These are phyloP conservation scores for Suillia variegata DNA, from an alignment of 2,888 invertebrate species.

Conservation along the genomic window DNA sequence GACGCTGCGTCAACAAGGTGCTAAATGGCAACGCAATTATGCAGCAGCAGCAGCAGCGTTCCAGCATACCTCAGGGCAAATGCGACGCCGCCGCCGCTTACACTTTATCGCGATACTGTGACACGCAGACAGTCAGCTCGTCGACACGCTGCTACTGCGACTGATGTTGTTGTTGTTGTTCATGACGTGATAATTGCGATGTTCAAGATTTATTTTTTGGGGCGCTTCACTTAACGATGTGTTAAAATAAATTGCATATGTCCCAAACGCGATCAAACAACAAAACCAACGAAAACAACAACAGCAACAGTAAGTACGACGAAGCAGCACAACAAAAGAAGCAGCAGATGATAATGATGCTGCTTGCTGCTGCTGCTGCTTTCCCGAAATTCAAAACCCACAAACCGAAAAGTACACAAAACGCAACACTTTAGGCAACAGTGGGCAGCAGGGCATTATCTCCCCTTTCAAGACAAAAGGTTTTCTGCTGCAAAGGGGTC, in stretches of 20 bases:
- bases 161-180: slow-evolving; percentile 4
- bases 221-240: slow-evolving; percentile 55
- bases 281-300: not conserved
- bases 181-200: slow-evolving; percentile 58
- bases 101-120: not conserved
- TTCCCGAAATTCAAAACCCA: too few relatives aligned
- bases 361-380: too few relatives aligned
- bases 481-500: too few relatives aligned
- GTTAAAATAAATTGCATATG: slow-evolving; percentile 58
- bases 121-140: not conserved
- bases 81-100: not conserved
- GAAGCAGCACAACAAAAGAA: too few relatives aligned
- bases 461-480: too few relatives aligned
- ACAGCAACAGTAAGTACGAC: too few relatives aligned
- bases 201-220: slow-evolving; percentile 54
- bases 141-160: not conserved
- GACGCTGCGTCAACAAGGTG: slow-evolving; percentile 58
- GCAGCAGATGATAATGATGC: too few relatives aligned
- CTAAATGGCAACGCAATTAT: slow-evolving; percentile 56
- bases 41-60: slow-evolving; percentile 20
- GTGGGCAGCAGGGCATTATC: too few relatives aligned
- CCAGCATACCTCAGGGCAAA: not conserved
- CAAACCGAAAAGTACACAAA: too few relatives aligned
- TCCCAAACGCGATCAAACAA: slow-evolving; percentile 13
- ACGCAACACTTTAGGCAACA: too few relatives aligned